Evolutionary conservation across 2,797 vertebrate genomes (phyloP).

Genomic region (Cheirogaleus major): DNA sequence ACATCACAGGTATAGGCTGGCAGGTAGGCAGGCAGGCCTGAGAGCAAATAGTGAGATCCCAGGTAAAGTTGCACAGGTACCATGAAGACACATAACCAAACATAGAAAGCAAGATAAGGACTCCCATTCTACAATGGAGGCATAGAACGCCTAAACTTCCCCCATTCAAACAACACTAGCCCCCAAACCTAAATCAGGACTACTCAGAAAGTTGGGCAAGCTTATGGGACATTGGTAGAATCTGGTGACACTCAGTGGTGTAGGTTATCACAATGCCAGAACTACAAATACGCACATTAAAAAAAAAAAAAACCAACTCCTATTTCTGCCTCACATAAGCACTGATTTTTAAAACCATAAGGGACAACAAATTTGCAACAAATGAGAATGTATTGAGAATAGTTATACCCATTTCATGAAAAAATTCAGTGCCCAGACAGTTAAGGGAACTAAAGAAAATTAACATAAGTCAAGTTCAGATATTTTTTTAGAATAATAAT

Average conservation of each 20-base stretch:
- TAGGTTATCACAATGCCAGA: not conserved
- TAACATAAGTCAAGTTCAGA: not conserved
- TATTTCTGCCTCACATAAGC: not conserved
- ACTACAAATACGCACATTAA: not conserved
- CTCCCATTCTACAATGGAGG: not conserved
- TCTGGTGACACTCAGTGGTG: not conserved
- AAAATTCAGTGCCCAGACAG: conserved; percentile 18
- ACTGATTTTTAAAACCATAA: not conserved
- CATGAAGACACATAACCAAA: not conserved
- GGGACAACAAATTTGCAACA: not conserved
- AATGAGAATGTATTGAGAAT: not conserved
- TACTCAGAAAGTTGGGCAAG: not conserved
- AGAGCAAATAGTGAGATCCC: not conserved
- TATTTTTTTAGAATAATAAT: conserved; percentile 53
- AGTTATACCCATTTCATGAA: not conserved
- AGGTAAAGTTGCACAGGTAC: not conserved
- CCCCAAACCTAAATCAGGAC: not conserved
- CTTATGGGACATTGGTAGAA: not conserved
- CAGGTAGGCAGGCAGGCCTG: not conserved
- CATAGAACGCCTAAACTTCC: not conserved
- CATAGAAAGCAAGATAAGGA: not conserved
- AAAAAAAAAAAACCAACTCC: not conserved
- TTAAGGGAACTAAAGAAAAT: conserved; percentile 40
- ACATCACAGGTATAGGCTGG: not conserved
- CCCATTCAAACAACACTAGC: not conserved